Conservation (phyloP, 2,888 invertebrate genomes). For the Uloborus plumipes region DNA sequence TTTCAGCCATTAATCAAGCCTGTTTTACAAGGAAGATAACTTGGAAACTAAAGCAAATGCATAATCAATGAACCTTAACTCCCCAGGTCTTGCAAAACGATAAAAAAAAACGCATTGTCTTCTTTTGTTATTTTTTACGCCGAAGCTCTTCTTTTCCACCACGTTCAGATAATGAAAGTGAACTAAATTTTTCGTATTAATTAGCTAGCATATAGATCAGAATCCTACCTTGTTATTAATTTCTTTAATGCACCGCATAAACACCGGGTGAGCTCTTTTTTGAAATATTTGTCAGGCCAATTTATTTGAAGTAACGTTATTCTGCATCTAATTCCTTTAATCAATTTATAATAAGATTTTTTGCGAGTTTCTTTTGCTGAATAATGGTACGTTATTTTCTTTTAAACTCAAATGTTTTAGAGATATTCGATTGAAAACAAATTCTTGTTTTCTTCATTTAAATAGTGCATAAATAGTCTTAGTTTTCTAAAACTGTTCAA, state of each 20-base stretch:
- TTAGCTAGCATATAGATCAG: conserved; percentile 52
- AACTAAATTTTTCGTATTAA: conserved; percentile 61
- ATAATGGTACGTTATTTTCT: too few species aligned
- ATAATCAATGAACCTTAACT: conserved; percentile 63
- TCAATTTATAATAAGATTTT: too few species aligned
- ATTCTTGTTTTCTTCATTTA: too few species aligned
- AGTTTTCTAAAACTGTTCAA: too few species aligned
- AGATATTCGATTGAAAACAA: too few species aligned
- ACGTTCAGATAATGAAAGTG: conserved; percentile 59
- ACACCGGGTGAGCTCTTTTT: conserved; percentile 27
- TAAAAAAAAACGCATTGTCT: conserved; percentile 52
- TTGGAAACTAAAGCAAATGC: conserved; percentile 61
- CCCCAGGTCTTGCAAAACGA: conserved; percentile 23
- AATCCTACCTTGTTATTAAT: conserved; percentile 61
- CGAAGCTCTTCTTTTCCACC: conserved; percentile 27
- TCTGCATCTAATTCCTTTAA: conserved; percentile 27
- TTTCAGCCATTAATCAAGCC: conserved; percentile 62
- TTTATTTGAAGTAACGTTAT: conserved; percentile 56
- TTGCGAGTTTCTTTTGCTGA: too few species aligned
- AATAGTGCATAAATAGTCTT: too few species aligned
- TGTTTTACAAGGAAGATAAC: conserved; percentile 65
- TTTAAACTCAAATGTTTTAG: too few species aligned
- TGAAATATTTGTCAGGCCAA: conserved; percentile 44
- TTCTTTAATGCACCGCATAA: conserved; percentile 49
- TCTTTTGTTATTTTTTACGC: conserved; percentile 21